Base-by-base conservation (phyloP, 1,140 invertebrate species). In the Phenacoccus solenopsis region DNA sequence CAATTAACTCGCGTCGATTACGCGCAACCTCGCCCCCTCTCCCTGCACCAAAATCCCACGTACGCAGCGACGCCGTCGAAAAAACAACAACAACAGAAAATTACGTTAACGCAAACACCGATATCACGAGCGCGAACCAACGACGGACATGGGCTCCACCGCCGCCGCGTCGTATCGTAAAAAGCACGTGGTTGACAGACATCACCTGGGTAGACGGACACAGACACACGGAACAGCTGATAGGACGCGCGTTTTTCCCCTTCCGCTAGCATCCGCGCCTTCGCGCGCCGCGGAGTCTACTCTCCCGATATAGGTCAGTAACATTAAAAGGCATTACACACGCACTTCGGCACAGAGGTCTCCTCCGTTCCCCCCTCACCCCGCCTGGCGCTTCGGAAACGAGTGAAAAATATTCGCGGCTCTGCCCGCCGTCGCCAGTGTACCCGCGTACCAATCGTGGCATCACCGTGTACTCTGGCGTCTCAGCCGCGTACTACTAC, bases 301-400 rank as follows among this genome's bases (percentile, higher is more conserved):
- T 25, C 13, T 0, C 21, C 12, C 24, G 24, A 49, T 27, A 27
- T 32, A 28, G 57, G 28, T 38, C 56, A 49, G 67, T 68, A 35
- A 68, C 32, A 68, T 32, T 35, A 68, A 35, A 68, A 32, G 20
- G 28, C 67, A 35, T 68, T 68, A 35, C 32, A 32, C 28, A 68
- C 28, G 67, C 67, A 68, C 67, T 28, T 3, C 67, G 57, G 3
- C 61, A 22, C 25, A 22, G 24, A 35, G 28, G 28, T 35, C 12
- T 68, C 67, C 28, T 35, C n/a, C n/a, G n/a, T 35, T 68, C 67
- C 25, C 10, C 24, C 38, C 24, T 2, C 67, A 7, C 67, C 25
- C 27, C n/a, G 20, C 67, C 30, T 16, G n/a, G n/a, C n/a, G n/a
- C n/a, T n/a, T n/a, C n/a, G n/a, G n/a, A n/a, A n/a, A n/a, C n/a